Evolutionary conservation across 2,113 vertebrate species (phyloP).

Genomic region (Mandrillus leucophaeus): DNA sequence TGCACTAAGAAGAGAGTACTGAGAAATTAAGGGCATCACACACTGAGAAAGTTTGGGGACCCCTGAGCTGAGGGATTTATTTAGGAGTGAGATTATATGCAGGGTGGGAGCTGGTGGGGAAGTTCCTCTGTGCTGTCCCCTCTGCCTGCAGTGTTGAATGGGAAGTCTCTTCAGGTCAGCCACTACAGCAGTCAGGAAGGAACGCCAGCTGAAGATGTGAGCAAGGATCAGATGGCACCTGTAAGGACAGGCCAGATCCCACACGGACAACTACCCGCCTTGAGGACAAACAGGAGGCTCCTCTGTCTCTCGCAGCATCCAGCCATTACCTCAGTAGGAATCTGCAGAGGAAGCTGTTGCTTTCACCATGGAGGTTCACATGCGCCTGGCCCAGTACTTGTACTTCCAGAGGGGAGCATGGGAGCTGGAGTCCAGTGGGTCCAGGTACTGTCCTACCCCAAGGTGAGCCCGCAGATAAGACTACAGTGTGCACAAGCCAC

Average conservation of each 20-base stretch:
- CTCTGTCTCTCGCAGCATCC: accelerated
- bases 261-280: no score
- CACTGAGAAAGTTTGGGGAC: not conserved
- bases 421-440: not conserved
- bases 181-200: not conserved
- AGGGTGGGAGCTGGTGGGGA: accelerated
- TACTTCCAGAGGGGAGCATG: accelerated
- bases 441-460: not conserved
- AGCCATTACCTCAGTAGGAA: not conserved
- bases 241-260: not conserved
- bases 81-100: no score
- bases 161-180: not conserved
- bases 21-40: accelerated
- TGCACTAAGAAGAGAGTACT: not conserved
- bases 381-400: not conserved
- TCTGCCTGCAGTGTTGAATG: accelerated
- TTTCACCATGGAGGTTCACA: not conserved
- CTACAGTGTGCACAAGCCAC: not conserved
- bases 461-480: not conserved
- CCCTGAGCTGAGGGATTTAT: not conserved
- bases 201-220: not conserved
- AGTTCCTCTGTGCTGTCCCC: not conserved
- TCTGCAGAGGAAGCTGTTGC: not conserved
- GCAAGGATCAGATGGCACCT: not conserved
- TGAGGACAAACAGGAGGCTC: not conserved